Evolutionary conservation across 2,113 vertebrate genomes (phyloP).

Genomic region (Phylloscopus whistleri): DNA sequence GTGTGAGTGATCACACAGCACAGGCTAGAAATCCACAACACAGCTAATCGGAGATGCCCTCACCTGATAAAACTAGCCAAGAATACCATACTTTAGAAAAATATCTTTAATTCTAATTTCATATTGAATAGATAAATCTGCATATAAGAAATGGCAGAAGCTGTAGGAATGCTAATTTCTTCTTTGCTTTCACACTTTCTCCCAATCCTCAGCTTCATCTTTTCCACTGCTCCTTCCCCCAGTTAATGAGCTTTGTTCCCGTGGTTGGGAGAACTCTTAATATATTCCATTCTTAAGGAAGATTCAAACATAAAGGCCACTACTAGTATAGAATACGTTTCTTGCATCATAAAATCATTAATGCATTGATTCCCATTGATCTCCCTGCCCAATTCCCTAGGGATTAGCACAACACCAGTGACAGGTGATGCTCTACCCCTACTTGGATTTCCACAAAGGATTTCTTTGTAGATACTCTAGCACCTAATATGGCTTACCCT

Average conservation of each 20-base stretch:
- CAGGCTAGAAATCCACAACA: not conserved
- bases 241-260: not conserved
- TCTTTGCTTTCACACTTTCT: not conserved
- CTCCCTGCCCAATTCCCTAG: not conserved
- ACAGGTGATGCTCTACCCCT: not conserved
- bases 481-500: not conserved
- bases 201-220: not conserved
- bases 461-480: not conserved
- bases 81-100: not conserved
- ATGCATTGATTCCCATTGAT: not conserved
- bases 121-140: not conserved
- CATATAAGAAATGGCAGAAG: not conserved
- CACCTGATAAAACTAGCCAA: not conserved
- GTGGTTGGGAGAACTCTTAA: not conserved
- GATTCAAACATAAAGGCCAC: not conserved
- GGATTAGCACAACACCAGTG: not conserved
- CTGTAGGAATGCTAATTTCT: not conserved
- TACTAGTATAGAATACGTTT: not conserved
- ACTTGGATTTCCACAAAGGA: not conserved
- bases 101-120: not conserved
- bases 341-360: not conserved
- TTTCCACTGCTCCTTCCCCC: not conserved
- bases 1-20: not conserved
- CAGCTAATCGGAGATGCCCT: not conserved
- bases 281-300: not conserved